Evolutionary conservation across 2,113 vertebrate genomes (phyloP).

Genomic region (Ptilorrhoa leucosticta): DNA sequence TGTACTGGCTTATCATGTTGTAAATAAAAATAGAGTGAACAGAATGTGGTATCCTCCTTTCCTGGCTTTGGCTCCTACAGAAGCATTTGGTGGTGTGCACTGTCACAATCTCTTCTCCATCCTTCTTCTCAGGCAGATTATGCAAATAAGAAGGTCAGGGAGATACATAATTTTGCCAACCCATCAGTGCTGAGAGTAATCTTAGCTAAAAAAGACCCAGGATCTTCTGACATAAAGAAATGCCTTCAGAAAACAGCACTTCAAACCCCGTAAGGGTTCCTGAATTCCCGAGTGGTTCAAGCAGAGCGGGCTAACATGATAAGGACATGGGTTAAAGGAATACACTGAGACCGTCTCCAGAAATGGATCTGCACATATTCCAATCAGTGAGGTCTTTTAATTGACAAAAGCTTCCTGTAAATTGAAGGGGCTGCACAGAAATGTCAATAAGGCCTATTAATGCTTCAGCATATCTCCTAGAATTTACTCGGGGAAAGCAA

Average conservation of each 20-base stretch:
- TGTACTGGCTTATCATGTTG: background rate
- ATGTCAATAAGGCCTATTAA: background rate
- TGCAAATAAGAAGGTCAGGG: background rate
- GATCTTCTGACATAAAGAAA: background rate
- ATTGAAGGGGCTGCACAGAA: background rate
- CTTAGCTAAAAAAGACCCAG: background rate
- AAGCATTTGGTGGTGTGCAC: background rate
- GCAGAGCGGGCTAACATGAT: background rate
- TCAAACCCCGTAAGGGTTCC: background rate
- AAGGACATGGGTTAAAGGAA: background rate
- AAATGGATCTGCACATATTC: background rate
- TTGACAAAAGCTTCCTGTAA: background rate
- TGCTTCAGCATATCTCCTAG: background rate
- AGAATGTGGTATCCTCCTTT: background rate
- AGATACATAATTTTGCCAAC: background rate
- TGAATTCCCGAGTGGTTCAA: background rate
- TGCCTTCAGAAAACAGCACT: background rate
- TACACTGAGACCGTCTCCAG: background rate
- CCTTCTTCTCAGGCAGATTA: background rate
- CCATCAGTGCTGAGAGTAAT: background rate
- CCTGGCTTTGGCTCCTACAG: background rate
- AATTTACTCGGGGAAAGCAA: background rate
- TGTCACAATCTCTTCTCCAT: background rate
- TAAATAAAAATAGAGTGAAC: background rate
- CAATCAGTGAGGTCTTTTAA: background rate